A percentile compares a stretch with the other conserved stretches of the same genome.
phyloP scores from a whole-genome alignment of 2,888 invertebrate genomes.

The Euzetes globulus region DNA sequence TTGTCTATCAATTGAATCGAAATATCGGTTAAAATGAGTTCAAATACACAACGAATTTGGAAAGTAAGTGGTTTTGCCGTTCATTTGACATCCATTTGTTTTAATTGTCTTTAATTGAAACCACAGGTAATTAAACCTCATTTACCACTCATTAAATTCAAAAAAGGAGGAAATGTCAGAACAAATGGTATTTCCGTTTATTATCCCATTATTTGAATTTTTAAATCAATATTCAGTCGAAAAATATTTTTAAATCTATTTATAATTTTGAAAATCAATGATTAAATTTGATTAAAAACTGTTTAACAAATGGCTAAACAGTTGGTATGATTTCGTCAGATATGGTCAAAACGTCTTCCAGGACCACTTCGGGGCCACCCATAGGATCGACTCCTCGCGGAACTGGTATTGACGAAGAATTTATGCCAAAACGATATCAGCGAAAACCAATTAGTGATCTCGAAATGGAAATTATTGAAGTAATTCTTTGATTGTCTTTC shows the following conservation, averaged over 20 bases:
- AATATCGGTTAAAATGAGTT: slow-evolving; percentile 32
- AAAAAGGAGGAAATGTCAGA: slow-evolving; percentile 35
- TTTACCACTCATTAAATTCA: slow-evolving; percentile 41
- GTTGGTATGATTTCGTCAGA: background rate
- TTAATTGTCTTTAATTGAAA: background rate
- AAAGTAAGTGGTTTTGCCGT: slow-evolving; percentile 33
- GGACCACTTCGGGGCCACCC: slow-evolving; percentile 4
- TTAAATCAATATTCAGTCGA: background rate
- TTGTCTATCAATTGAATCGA: no score
- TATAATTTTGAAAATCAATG: background rate
- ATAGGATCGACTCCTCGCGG: slow-evolving; percentile 32
- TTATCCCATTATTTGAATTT: background rate
- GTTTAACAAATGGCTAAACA: background rate
- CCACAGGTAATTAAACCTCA: slow-evolving; percentile 41
- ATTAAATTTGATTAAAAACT: background rate
- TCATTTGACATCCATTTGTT: background rate
- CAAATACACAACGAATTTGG: slow-evolving; percentile 38
- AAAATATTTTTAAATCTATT: background rate
- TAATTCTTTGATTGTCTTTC: background rate
- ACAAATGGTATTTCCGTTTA: slow-evolving; percentile 2
- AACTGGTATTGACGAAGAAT: slow-evolving; percentile 38
- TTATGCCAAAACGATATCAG: slow-evolving; percentile 39
- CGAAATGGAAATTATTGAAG: slow-evolving; percentile 41
- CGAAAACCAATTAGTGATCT: slow-evolving; percentile 39
- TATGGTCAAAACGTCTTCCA: background rate